These are phyloP conservation scores for Oostethus manadensis DNA, from an alignment of 2,113 vertebrate species.

Conservation along the genomic window DNA sequence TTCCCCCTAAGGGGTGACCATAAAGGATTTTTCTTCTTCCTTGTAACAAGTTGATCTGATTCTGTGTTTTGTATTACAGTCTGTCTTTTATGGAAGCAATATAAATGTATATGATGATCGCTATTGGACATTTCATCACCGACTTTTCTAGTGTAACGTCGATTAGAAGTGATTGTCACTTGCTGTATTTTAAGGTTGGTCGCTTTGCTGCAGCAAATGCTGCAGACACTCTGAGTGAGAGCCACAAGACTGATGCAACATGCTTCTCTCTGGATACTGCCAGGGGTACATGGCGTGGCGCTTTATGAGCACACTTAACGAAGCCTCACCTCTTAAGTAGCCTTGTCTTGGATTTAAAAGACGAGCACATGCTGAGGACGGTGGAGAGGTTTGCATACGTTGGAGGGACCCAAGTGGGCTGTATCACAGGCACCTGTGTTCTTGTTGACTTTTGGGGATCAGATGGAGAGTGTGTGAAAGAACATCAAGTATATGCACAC, in stretches of 20 bases:
- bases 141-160: neutral
- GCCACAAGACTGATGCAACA: constrained; percentile 23
- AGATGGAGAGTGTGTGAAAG: neutral
- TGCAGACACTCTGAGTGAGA: constrained; percentile 29
- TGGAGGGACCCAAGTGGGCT: constrained; percentile 7
- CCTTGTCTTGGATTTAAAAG: constrained; percentile 10
- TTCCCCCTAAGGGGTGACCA: neutral
- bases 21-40: neutral
- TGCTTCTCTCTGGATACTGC: neutral
- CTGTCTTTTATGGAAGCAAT: neutral
- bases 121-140: neutral
- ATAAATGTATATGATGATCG: neutral
- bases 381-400: neutral
- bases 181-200: constrained; percentile 23
- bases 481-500: neutral
- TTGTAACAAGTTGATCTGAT: neutral
- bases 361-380: constrained; percentile 4
- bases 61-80: neutral
- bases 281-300: neutral
- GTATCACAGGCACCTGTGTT: constrained; percentile 15
- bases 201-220: constrained; percentile 25
- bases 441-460: constrained; percentile 17
- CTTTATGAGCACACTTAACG: constrained; percentile 20
- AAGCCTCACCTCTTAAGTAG: constrained; percentile 19
- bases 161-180: constrained; percentile 17